phyloP scores from a whole-genome alignment of 2,888 invertebrate genomes.

The Seira ritae region DNA sequence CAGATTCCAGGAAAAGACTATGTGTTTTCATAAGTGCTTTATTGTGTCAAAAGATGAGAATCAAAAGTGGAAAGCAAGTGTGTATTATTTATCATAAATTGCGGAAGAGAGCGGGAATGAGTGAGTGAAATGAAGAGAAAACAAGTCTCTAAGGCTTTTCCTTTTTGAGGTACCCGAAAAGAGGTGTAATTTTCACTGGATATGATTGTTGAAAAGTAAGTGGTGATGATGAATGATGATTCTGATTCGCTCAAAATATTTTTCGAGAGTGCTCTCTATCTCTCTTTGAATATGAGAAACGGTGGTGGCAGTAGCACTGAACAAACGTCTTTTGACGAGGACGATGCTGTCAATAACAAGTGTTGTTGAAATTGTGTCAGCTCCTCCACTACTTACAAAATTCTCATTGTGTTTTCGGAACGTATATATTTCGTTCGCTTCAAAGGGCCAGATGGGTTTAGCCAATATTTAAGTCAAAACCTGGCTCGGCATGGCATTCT shows the following conservation, averaged over 20 bases:
- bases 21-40: background rate
- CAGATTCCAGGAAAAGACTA: background rate
- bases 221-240: background rate
- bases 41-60: background rate
- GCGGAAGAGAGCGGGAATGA: background rate
- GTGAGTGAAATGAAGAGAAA: constrained; percentile 2
- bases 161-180: background rate
- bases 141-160: background rate
- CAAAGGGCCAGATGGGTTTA: background rate
- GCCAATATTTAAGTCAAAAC: constrained; percentile 2
- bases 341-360: constrained; percentile 19
- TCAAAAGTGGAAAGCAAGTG: background rate
- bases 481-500: background rate
- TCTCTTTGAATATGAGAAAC: no score
- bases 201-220: background rate
- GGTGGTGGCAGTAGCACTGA: background rate
- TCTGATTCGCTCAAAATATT: constrained; percentile 1
- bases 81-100: background rate
- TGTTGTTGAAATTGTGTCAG: constrained; percentile 7
- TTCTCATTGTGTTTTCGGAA: no score
- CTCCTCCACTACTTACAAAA: background rate
- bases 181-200: background rate
- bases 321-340: background rate
- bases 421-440: no score
- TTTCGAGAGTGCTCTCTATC: background rate